Evolutionary conservation across 2,113 vertebrate species (phyloP).

Genomic region (Trichomycterus rosablanca): DNA sequence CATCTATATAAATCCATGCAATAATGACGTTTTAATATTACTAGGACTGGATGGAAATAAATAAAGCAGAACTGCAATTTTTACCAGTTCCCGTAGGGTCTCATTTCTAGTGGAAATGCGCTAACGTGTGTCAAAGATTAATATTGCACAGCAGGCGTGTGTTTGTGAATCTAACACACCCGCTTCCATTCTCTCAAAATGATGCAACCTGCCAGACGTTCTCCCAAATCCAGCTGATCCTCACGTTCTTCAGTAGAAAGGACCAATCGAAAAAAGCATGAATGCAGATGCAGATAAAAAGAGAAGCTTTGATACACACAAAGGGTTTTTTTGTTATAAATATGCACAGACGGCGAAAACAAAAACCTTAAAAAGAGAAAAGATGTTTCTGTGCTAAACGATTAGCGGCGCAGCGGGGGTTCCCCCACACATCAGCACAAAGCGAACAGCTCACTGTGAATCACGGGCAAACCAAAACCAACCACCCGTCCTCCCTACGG

Average conservation of each 20-base stretch:
- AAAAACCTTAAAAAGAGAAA: conserved; percentile 72
- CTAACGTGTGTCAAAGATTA: too few species aligned
- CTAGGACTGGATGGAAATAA: too few species aligned
- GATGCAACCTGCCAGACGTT: conserved; percentile 74
- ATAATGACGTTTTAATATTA: too few species aligned
- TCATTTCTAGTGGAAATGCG: too few species aligned
- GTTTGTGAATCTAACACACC: conserved; percentile 63
- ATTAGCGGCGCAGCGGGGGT: conserved; percentile 69
- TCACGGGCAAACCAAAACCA: neutral
- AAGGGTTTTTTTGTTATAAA: conserved; percentile 70
- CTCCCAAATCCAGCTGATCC: conserved; percentile 66
- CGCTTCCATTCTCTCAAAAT: conserved; percentile 66
- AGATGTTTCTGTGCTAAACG: conserved; percentile 74
- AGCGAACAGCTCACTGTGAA: conserved; percentile 51
- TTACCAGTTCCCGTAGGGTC: too few species aligned
- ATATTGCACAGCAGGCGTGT: conserved; percentile 61
- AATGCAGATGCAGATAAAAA: conserved; percentile 11
- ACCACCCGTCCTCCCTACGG: neutral
- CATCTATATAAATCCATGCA: too few species aligned
- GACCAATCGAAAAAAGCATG: conserved; percentile 1
- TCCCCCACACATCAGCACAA: conserved; percentile 68
- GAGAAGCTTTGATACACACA: conserved; percentile 62
- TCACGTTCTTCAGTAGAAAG: conserved; percentile 47
- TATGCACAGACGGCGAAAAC: conserved; percentile 69
- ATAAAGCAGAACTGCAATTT: too few species aligned